Base-by-base conservation (phyloP, 23 tunicate species). In the Trididemnum nubilum region DNA sequence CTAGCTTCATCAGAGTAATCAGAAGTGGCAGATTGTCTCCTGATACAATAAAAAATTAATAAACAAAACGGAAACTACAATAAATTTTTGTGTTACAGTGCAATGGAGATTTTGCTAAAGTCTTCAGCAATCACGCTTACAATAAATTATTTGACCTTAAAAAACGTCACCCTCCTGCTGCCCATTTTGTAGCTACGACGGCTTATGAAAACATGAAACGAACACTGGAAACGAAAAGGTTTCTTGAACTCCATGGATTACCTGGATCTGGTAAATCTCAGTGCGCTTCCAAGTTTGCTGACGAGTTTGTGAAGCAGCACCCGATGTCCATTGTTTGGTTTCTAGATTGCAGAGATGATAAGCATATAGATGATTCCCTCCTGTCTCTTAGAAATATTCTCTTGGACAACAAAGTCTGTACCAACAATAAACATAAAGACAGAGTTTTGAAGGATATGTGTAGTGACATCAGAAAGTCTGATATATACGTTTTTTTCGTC, bases 231-330 rank as follows among this genome's bases (percentile, higher is more conserved):
- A 33, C 7, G 2, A 51, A 29, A 1, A 26, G 39, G 27, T 77
- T 27, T 54, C 57, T 80, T 7, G 73, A 35, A 29, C 19, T 80
- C 1, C 34, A 80, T 63, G 84, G 84, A 22, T 22, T 80, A 52
- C 84, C 84, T 19, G 84, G 84, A 2, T 80, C 73, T 12, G 84
- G 84, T 22, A 80, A 80, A 36, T 80, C 84, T 31, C 84, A 80
- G 75, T 64, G 73, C 64, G 84, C 84, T 1, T 34, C 84, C 23
- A 54, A 52, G 1, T 80, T 39, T 64, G 84, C 84, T 3, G 27
- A 64, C 51, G 57, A 64, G 7, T 80, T 80, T 64, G 33, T 23
- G 24, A 19, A 63, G 1, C 7, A 64, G 28, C 21, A 80, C 36
- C 84, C 84, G 9, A 15, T 31, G 34, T 49, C 84, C 34, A 64